Evolutionary conservation across 30 jellyfish, hydroid and myxozoan genomes (phyloP), one percentile per base, ranked within the genome.

Genomic region (Kudoa iwatai): DNA sequence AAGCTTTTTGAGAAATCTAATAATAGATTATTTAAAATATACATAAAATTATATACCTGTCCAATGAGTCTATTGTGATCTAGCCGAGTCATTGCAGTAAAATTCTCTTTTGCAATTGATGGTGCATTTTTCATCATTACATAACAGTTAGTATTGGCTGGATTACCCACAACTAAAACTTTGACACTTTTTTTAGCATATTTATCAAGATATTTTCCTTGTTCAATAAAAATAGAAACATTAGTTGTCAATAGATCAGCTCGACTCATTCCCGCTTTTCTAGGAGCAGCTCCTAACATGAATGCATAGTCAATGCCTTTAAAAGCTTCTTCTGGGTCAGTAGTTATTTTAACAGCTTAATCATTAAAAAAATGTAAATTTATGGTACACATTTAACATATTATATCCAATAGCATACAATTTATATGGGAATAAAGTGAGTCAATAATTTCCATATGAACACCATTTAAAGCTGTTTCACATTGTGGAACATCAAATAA

Each of bases 211-310:
- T 86, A 86, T 23, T 43, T 67, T 13, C 89, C 99, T 40, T 81
- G 99, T 14, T 58, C 42, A 40, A 60, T 52, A 53, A 81, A 81
- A 31, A 81, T 81, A 45, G 52, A 62, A 14, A 85, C 89, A 53
- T 81, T 81, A 26, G 88, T 88, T 40, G 65, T 81, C 39, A 81
- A 54, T 10, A 81, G 60, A 39, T 81, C 99, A 43, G 58, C 58
- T 34, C 99, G 52, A 42, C 63, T 88, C 99, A 81, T 81, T 1
- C 99, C 99, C 23, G 62, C 89, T 40, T 65, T 49, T 47, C 99
- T 51, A 15, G 99, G 99, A 85, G 58, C 63, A 1, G 99, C 84
- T 16, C 99, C 99, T 24, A 81, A 85, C 52, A 81, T 50, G 28
- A 81, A 51, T 25, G 89, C 99, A 53, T 53, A 85, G 65, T 64